Evolutionary conservation across 2,888 invertebrate species (phyloP).

Genomic region (Anorthoa munda): DNA sequence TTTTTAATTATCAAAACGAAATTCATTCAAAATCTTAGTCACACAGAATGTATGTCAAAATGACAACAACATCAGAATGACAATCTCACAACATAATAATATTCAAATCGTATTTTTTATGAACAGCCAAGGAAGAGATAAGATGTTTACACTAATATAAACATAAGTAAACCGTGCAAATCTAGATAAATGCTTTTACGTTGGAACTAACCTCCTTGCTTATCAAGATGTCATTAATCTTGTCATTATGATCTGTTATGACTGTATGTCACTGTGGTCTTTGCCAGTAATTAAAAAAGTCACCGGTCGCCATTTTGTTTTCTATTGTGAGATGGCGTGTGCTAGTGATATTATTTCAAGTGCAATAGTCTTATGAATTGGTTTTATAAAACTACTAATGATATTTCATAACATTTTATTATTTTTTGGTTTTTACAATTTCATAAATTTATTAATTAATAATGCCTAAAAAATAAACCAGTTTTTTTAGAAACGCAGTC

Average conservation of each 20-base stretch:
- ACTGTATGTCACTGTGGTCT: conserved; percentile 15
- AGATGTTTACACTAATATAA: conserved; percentile 29
- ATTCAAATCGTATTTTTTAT: conserved; percentile 28
- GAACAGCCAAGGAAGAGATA: conserved; percentile 44
- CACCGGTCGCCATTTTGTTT: conserved; percentile 21
- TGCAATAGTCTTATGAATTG: too few species aligned
- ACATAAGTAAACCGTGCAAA: conserved; percentile 45
- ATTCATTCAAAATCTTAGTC: background rate
- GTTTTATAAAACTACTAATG: too few species aligned
- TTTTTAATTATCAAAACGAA: too few species aligned
- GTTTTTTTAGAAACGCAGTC: too few species aligned
- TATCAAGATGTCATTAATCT: conserved; percentile 59
- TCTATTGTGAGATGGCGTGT: conserved; percentile 3
- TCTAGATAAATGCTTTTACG: conserved; percentile 46
- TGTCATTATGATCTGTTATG: conserved; percentile 34
- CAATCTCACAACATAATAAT: conserved; percentile 10
- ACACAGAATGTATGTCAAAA: conserved; percentile 21
- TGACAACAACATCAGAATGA: conserved; percentile 22
- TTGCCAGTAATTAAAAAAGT: conserved; percentile 26
- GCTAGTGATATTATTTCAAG: too few species aligned
- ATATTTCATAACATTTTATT: too few species aligned
- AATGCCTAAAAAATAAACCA: too few species aligned
- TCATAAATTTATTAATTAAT: too few species aligned
- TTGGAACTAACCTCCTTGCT: conserved; percentile 56
- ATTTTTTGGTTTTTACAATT: too few species aligned